Base-by-base conservation (phyloP, 2,888 invertebrate genomes). In the Octonoba sinensis region DNA sequence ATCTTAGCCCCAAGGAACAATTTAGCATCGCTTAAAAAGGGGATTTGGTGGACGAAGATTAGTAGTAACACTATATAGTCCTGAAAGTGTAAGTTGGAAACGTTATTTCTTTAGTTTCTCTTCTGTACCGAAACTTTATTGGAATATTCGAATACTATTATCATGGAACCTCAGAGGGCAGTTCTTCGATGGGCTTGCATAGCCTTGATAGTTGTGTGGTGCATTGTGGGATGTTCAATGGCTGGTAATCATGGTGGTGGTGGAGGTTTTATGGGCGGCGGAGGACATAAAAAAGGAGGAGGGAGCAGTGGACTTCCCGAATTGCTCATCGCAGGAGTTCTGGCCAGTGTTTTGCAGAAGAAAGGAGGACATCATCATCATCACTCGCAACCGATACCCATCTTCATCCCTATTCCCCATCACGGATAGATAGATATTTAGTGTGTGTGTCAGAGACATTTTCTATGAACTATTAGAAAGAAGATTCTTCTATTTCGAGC, bases 261-360 rank as follows among this genome's bases (percentile, higher is more conserved):
- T 13, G 65, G 65, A 1, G 65, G 65, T 0, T 20, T 12, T 6
- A 56, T 54, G 20, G 67, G 67, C 27, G 67, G 67, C 20, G 67
- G 67, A 51, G 51, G 51, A 1, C 27, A 56, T 18, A 56, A 56
- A 24, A 36, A 36, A 67, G 47, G 47, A 54, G 56, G 56, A 18
- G 56, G 56, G 4, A 54, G 16, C 18, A 56, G 18, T 44, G 56
- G 56, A 4, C 20, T 67, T 1, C 54, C 54, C 11, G 54, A 67
- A n/a, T 44, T 67, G 16, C 51, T 67, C 1, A 15, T 67, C 12
- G 56, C 67, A 11, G 67, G 67, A 20, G 22, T 67, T 12, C 36
- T 67, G 24, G 67, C 67, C 18, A 67, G 67, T 36, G 67, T 67
- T 12, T 22, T 67, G 18, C 67, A 67, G 44, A 54, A 22, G 18